Percentiles rank a stretch among this genome's conserved stretches.
phyloP scores from a whole-genome alignment of 1,140 invertebrate genomes.

The Ostrea edulis region DNA sequence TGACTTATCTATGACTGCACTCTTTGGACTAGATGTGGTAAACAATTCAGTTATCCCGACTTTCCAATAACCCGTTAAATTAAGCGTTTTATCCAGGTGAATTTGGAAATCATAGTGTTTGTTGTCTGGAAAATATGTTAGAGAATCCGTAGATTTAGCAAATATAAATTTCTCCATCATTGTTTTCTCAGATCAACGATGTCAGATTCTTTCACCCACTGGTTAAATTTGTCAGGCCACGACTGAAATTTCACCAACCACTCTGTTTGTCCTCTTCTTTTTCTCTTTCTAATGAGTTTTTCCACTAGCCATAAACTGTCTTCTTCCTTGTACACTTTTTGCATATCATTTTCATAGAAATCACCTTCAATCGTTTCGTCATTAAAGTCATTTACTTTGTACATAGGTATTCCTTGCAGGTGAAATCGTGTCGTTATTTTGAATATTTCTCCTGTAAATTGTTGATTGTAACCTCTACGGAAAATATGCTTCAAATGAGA shows the following conservation, averaged over 20 bases:
- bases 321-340: slow-evolving; percentile 43
- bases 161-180: slow-evolving; percentile 31
- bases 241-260: slow-evolving; percentile 30
- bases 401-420: slow-evolving; percentile 46
- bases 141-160: background rate
- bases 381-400: slow-evolving; percentile 46
- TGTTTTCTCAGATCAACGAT: background rate
- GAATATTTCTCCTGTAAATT: slow-evolving; percentile 38
- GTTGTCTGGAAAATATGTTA: slow-evolving; percentile 8
- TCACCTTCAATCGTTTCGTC: slow-evolving; percentile 39
- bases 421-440: background rate
- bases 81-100: background rate
- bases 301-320: slow-evolving; percentile 44
- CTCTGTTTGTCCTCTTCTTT: background rate
- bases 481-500: slow-evolving; percentile 45
- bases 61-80: slow-evolving; percentile 23
- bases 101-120: slow-evolving; percentile 9
- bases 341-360: slow-evolving; percentile 46
- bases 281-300: slow-evolving; percentile 38
- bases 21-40: background rate
- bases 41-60: slow-evolving; percentile 18
- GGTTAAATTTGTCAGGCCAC: slow-evolving; percentile 27
- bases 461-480: slow-evolving; percentile 38
- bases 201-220: no score
- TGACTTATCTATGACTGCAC: background rate